These are phyloP conservation scores for Dissostichus mawsoni DNA, from an alignment of 2,113 vertebrate species.

Conservation along the genomic window DNA sequence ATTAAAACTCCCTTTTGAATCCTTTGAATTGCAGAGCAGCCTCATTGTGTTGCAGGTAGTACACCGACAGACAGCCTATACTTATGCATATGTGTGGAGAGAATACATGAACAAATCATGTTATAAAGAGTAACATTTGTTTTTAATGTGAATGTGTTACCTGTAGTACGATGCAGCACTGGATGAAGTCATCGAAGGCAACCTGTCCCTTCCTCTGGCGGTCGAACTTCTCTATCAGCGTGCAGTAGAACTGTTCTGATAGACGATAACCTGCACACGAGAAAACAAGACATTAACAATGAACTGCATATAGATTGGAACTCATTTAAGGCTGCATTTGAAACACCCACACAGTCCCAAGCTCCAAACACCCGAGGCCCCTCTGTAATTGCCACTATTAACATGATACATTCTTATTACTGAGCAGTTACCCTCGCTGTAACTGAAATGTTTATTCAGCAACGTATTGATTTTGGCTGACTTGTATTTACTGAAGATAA, in stretches of 20 bases:
- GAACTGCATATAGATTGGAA: background rate
- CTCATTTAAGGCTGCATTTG: background rate
- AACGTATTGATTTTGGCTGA: no score
- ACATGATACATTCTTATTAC: no score
- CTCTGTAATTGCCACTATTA: no score
- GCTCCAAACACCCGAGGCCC: no score
- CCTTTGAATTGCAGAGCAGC: slow-evolving; percentile 7
- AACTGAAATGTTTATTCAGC: no score
- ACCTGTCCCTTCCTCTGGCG: slow-evolving; percentile 96
- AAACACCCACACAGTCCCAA: no score
- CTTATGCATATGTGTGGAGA: background rate
- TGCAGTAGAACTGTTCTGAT: slow-evolving; percentile 96
- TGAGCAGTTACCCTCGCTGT: no score
- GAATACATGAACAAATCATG: background rate
- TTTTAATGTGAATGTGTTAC: slow-evolving; percentile 73
- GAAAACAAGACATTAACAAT: background rate
- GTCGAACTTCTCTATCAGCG: slow-evolving; percentile 97
- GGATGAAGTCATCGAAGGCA: slow-evolving; percentile 99
- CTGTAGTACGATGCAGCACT: slow-evolving; percentile 98
- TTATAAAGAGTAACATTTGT: background rate
- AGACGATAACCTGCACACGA: slow-evolving; percentile 90
- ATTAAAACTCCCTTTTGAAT: slow-evolving; percentile 9
- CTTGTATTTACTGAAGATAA: background rate
- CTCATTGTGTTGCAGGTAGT: slow-evolving; percentile 2
- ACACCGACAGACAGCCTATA: background rate